Evolutionary conservation across 1,140 invertebrate genomes (phyloP), one percentile per base, ranked within the genome.

Genomic region (Drosophila gunungcola): DNA sequence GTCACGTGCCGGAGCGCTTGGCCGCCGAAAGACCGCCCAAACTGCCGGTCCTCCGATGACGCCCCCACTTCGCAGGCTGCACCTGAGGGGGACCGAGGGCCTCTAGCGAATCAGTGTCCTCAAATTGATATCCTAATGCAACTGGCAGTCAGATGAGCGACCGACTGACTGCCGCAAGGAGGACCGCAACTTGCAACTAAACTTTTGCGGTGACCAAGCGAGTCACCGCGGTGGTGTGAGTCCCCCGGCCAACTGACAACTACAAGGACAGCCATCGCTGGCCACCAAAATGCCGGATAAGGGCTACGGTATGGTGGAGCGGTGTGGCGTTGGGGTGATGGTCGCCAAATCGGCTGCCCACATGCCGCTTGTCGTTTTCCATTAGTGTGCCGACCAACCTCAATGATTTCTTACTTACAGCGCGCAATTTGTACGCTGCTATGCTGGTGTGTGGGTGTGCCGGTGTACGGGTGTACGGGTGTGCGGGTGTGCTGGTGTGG

Each of bases 361-460:
- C 84, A 88, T 89, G 84, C 68, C 73, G 73, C 85, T 80, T 80
- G 83, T 88, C 84, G 80, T 78, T 89, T 89, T 84, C 77, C 85
- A 89, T 89, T 88, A 88, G 84, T 82, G 74, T 57, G 74, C 68
- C 76, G 84, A 84, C 85, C 84, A 89, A 84, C 84, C 80, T 89
- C 80, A 84, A 88, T 88, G 84, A 88, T 88, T 88, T 88, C 85
- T 88, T 88, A 88, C 84, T 88, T 83, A 78, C 84, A 68, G 68
- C 75, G 56, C 60, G 79, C 84, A 76, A 65, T 88, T 83, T 63
- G 60, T 70, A 65, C 65, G 79, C 69, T 60, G 16, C 16, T 21
- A 21, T 21, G 16, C 16, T 21, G 16, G 49, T 76, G 73, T 43
- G 45, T 4, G n/a, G 21, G 51, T 16, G 68, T 51, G 45, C 2